Evolutionary conservation across 1,140 invertebrate species (phyloP).

Genomic region (Euglossa dilemma): DNA sequence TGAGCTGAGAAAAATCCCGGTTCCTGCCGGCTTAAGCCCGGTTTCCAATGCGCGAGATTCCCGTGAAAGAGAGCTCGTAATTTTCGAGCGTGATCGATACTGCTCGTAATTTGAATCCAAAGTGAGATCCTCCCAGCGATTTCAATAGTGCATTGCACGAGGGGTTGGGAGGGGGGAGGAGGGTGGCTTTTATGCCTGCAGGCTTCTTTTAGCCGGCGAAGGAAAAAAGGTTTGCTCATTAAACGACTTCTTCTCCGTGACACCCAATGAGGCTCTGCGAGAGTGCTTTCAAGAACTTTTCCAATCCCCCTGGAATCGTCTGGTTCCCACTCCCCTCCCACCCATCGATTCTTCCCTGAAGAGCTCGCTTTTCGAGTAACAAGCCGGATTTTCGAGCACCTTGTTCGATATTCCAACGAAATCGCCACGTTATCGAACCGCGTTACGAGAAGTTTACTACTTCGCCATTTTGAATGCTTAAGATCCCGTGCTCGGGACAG

Average conservation of each 20-base stretch:
- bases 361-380: not conserved
- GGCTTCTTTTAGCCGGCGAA: not conserved
- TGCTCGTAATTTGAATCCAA: not conserved
- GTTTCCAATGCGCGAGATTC: not conserved
- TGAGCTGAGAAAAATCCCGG: not conserved
- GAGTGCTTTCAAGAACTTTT: slow-evolving; percentile 45
- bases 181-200: not conserved
- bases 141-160: slow-evolving; percentile 2
- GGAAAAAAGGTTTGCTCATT: slow-evolving; percentile 41
- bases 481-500: too few species aligned
- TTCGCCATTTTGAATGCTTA: not conserved
- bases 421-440: not conserved
- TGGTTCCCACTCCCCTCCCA: not conserved
- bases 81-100: slow-evolving; percentile 11
- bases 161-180: too few species aligned
- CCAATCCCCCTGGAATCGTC: slow-evolving; percentile 12
- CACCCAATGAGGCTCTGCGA: slow-evolving; percentile 19
- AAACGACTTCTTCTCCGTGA: slow-evolving; percentile 42
- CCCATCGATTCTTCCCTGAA: not conserved
- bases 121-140: not conserved
- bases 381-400: not conserved
- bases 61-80: not conserved
- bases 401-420: not conserved
- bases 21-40: not conserved
- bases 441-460: too few species aligned